Evolutionary conservation across 2,888 invertebrate species (phyloP).

Genomic region (Agrochola circellaris): DNA sequence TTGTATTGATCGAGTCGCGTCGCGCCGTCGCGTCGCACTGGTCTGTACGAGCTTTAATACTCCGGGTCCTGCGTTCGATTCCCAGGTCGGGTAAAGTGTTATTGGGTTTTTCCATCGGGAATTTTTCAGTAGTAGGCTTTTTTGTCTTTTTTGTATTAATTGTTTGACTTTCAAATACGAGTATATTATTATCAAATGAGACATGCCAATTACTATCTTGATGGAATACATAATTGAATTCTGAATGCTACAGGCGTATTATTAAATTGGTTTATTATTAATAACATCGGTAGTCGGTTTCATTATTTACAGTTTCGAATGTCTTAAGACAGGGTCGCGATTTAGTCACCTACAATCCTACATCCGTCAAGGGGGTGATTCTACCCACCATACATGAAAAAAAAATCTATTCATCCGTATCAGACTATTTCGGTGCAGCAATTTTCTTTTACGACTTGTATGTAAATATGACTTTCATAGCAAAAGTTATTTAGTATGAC

Average conservation of each 20-base stretch:
- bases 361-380: too few relatives aligned
- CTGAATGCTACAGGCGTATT: constrained; percentile 7
- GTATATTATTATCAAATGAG: constrained; percentile 7
- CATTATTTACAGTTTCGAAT: constrained; percentile 1
- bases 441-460: too few relatives aligned
- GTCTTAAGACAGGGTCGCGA: background rate
- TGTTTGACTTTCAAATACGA: background rate
- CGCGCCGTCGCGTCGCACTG: too few relatives aligned
- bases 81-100: background rate
- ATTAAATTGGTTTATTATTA: constrained; percentile 7
- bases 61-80: background rate
- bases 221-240: constrained; percentile 27
- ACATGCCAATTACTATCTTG: constrained; percentile 18
- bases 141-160: too few relatives aligned
- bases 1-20: too few relatives aligned
- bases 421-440: too few relatives aligned
- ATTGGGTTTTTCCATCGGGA: background rate
- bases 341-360: too few relatives aligned
- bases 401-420: too few relatives aligned
- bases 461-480: too few relatives aligned
- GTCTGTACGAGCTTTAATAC: too few relatives aligned
- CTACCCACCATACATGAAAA: too few relatives aligned
- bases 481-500: too few relatives aligned
- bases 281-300: background rate
- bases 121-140: background rate